Conservation (phyloP, 2,888 invertebrate species). For the Microctonus brassicae region DNA sequence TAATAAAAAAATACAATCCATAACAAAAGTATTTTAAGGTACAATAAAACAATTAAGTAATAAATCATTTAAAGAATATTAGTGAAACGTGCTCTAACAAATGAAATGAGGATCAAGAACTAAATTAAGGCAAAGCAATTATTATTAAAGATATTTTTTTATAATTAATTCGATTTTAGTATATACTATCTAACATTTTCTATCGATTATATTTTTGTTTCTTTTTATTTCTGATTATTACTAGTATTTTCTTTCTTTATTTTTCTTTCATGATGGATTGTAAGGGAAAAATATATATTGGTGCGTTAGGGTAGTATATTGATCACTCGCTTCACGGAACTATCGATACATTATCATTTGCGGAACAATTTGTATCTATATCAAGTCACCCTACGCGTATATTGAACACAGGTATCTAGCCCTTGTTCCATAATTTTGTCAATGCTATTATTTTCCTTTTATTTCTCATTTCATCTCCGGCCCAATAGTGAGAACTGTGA, state of each 20-base stretch:
- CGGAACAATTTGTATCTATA: constrained; percentile 32
- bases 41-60: too few species aligned
- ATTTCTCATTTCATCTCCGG: background rate
- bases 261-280: constrained; percentile 6
- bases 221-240: background rate
- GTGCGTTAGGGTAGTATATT: constrained; percentile 12
- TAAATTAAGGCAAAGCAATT: too few species aligned
- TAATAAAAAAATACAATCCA: too few species aligned
- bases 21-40: too few species aligned
- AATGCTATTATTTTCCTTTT: constrained; percentile 2
- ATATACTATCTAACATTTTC: too few species aligned
- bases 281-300: constrained; percentile 2
- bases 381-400: constrained; percentile 17
- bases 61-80: too few species aligned
- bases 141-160: too few species aligned
- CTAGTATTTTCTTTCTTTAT: constrained; percentile 8
- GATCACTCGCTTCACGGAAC: constrained; percentile 17
- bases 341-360: constrained; percentile 29
- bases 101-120: too few species aligned
- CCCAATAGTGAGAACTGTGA: background rate
- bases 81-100: too few species aligned
- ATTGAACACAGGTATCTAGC: background rate
- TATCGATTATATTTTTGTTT: too few species aligned
- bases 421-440: constrained; percentile 23
- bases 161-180: too few species aligned